Evolutionary conservation across 1,140 invertebrate species (phyloP), one percentile per base, ranked within the genome.

Genomic region (Zaprionus davidi): DNA sequence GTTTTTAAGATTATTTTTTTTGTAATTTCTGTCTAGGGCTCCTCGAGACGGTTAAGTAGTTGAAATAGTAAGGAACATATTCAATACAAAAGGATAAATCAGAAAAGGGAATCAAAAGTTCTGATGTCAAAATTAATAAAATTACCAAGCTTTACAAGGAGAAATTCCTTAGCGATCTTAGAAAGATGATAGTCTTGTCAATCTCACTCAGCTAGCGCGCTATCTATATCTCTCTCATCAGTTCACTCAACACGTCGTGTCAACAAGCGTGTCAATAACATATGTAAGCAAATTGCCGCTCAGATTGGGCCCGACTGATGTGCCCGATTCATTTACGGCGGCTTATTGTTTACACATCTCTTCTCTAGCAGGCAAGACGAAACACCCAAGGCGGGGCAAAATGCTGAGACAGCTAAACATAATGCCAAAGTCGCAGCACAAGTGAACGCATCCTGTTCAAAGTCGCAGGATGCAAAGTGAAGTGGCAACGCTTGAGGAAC

Each of bases 401-500:
- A 58, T 22, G 64, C 76, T 78, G 71, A 74, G 71, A 59, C 65
- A 78, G 76, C 75, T 66, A 51, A 74, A 24, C 41, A 63, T 28
- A 38, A 53, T 24, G 28, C 57, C n/a, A 20, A 46, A 56, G 49
- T 12, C 24, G 36, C 41, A 57, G 36, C n/a, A 56, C 66, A 17
- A 70, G 75, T 73, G 63, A 73, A 74, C 71, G 74, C 74, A 76
- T 80, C 71, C 78, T 73, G 75, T 62, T 74, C 71, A 69, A 72
- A 72, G 60, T 57, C 56, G 76, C 78, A 78, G 78, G 76, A 75
- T 81, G 71, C 71, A 81, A 81, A 79, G 76, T 81, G 67, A 78
- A 81, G 78, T 71, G 46, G 51, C 46, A 24, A 12, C 59, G 51
- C 78, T 81, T 62, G 67, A 81, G 71, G 66, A 81, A 75, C 58